Base-by-base conservation (phyloP, 1,140 invertebrate species). In the Cotesia typhae region DNA sequence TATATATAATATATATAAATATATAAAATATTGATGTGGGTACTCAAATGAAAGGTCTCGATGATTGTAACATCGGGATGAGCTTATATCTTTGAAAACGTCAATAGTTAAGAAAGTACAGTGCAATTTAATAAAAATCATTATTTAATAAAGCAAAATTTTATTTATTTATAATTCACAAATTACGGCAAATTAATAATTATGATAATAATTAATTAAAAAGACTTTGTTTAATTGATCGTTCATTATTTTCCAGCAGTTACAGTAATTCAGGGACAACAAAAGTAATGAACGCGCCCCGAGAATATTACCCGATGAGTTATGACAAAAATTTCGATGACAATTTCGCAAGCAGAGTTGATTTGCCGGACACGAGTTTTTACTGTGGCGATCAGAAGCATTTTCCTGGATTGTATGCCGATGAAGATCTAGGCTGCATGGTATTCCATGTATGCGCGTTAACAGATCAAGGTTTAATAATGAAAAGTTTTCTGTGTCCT, bases 381-480 rank as follows among this genome's bases (percentile, higher is more conserved):
- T 91, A 94, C 67, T 97, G 95, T 80, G 94, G 93, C 1, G 93
- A 95, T 76, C 94, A 96, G 76, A 95, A 96, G 79, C 94, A 95
- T 82, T 95, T 96, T 77, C 94, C 94, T 4, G 95, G 95, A 65
- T 85, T 96, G 0, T 97, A 96, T 76, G 95, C 94, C 0, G 95
- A 97, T 78, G 93, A 94, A 76, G 94, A 93, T 85, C 88, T 96
- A n/a, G 94, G 94, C 47, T 97, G 95, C 85, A 96, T 96, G 94
- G 95, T 96, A 84, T 96, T 96, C 85, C 94, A 96, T 81, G 93
- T 96, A 1, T 96, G 94, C 77, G 94, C 94, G 0, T 87, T 95
- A n/a, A 95, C 94, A 7, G 94, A 95, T 72, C 93, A 95, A 73
- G 94, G 94, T 2, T 85, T 95, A 55, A 93, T 95, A 35, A 94